Percentiles rank a stretch among this genome's conserved stretches.
Evolutionary conservation across 2,888 invertebrate species (phyloP).

Genomic region (Odontothrips loti): DNA sequence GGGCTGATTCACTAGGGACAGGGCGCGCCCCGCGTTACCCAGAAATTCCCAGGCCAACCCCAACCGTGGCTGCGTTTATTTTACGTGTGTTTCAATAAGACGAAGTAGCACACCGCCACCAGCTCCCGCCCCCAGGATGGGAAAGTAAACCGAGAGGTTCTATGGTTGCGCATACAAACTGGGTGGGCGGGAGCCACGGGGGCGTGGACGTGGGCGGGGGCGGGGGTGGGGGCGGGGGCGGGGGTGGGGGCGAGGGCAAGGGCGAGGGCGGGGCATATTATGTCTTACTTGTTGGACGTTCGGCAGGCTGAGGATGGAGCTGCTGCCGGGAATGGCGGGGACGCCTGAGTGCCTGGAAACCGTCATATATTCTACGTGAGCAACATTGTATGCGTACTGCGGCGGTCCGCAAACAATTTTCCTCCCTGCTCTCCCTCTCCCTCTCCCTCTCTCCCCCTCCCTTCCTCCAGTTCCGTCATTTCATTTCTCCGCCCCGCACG

Average conservation of each 20-base stretch:
- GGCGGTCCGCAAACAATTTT: neutral
- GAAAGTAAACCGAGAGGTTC: too few relatives aligned
- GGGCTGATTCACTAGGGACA: too few relatives aligned
- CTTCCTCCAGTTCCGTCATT: neutral
- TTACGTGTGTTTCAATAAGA: too few relatives aligned
- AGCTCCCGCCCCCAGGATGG: too few relatives aligned
- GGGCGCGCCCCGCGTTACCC: too few relatives aligned
- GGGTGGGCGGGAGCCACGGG: neutral
- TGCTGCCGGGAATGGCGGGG: neutral
- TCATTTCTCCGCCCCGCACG: neutral
- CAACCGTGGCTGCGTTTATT: too few relatives aligned
- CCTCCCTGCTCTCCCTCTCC: neutral
- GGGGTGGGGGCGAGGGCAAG: neutral
- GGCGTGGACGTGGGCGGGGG: neutral
- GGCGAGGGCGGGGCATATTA: neutral
- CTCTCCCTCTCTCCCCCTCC: neutral
- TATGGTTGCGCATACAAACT: too few relatives aligned
- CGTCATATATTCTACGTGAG: neutral
- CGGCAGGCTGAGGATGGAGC: constrained; percentile 21
- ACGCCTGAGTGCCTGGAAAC: neutral
- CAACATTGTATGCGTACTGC: too few relatives aligned
- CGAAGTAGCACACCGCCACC: too few relatives aligned
- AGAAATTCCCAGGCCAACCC: too few relatives aligned
- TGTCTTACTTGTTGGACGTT: constrained; percentile 5
- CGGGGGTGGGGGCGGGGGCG: neutral